Base-by-base conservation (phyloP, 2,888 invertebrate species). In the Odiellus spinosus region DNA sequence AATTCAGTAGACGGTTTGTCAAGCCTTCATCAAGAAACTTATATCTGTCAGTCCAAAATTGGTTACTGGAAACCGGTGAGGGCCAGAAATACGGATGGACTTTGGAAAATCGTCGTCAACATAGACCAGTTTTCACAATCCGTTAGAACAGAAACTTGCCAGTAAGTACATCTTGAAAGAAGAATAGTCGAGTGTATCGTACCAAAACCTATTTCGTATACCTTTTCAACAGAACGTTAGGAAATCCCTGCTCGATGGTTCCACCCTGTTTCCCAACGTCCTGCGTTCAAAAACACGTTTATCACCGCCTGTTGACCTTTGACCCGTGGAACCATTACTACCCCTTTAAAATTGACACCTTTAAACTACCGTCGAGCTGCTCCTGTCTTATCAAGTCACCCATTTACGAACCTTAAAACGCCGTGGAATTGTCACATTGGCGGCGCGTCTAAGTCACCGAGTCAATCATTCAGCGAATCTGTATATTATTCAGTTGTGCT, bases 311-410 rank as follows among this genome's bases (percentile, higher is more conserved):
- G 50, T 49, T 59, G 43, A 53, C 57, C 44, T 58, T 52, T 47
- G 56, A 59, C 45, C 51, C 58, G 12, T 56, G 54, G 39, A 56
- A 59, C 42, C 50, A 55, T 38, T 56, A 59, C 48, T 57, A 57
- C 46, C 60, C 59, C 11, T 60, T 60, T 53, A 52, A 56, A 33
- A 53, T 60, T 34, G 60, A 57, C 40, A 53, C 44, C 33, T 59
- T 59, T 54, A 53, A 56, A 47, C 48, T 59, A 26, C 58, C 59
- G 6, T 50, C 57, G 34, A 48, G 54, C 40, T 59, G 59, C 44
- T 55, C 58, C 33, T 59, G 59, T 45, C 38, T 51, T 11, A 42
- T 56, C 21, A 56, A 49, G 10, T 51, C 51, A n/a, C 14, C 15
- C 38, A 18, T 12, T n/a, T 17, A 17, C 14, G 38, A n/a, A 17